Evolutionary conservation across 2,888 invertebrate genomes (phyloP), one percentile per base, ranked within the genome.

Genomic region (Melipona bicolor): DNA sequence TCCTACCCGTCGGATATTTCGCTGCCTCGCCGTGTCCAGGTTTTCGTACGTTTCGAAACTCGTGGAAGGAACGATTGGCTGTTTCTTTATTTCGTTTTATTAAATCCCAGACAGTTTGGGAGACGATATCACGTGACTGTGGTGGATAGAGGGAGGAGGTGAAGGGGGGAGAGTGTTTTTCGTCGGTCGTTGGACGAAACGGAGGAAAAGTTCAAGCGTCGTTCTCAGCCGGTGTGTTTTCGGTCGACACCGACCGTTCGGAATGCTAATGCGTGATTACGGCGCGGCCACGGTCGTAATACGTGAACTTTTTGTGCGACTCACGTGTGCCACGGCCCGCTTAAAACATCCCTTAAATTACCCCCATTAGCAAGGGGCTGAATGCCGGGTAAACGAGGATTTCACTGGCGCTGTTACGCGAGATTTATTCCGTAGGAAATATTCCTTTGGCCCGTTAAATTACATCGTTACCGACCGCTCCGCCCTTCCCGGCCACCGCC

Each of bases 341-440:
- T 94, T 94, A 94, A 94, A 94, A 94, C 93, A 92, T 93, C 94
- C 94, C 93, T 94, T 94, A 94, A 94, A 94, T 94, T 94, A 94
- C 92, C 92, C 91, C 92, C 92, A 93, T 93, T 94, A 94, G 93
- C 91, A 91, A 91, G 92, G 43, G 93, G 92, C 92, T 92, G 93
- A 93, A 94, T 93, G 89, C 92, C 91, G 90, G 90, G 91, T 92
- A 92, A 94, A 93, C 92, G 93, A 92, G 93, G 91, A 93, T 94
- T 93, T 92, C 92, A 92, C 91, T 91, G 92, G 92, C 90, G 91
- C 91, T 88, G 91, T 93, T 92, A 91, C 90, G 88, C 91, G 92
- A 93, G 94, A 94, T 94, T 94, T 94, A 94, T 94, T 94, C 92
- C 92, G 92, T 91, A 90, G 91, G 92, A 94, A 94, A 93, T 94